Conservation (phyloP, 1,140 invertebrate genomes). For the Apocrypta bakeri region DNA sequence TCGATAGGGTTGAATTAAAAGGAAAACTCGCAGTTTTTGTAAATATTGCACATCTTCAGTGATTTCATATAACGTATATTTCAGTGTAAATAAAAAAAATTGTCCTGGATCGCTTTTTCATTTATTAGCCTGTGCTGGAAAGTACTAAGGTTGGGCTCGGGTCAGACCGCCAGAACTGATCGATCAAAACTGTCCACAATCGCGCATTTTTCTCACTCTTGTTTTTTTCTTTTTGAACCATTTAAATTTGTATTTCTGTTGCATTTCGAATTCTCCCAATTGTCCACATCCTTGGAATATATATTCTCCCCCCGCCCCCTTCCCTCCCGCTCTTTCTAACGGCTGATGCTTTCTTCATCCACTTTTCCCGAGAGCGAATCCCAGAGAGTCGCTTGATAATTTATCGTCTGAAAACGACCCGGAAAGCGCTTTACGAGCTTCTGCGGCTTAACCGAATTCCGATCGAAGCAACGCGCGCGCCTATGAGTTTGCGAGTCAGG, state of each 20-base stretch:
- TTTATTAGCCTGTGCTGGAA: too few relatives aligned
- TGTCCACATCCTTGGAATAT: not conserved
- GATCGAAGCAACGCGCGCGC: not conserved
- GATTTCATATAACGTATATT: not conserved
- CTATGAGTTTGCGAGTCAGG: conserved; percentile 30
- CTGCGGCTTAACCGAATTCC: conserved; percentile 38
- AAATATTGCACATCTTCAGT: too few relatives aligned
- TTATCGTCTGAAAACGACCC: conserved; percentile 31
- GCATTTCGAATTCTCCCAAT: not conserved
- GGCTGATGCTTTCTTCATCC: not conserved
- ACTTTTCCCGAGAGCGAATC: not conserved
- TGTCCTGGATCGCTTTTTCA: too few relatives aligned
- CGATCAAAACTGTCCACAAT: too few relatives aligned
- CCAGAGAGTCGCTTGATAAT: conserved; percentile 28
- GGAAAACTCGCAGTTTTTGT: too few relatives aligned
- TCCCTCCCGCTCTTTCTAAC: too few relatives aligned
- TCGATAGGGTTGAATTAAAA: too few relatives aligned
- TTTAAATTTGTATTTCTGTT: not conserved
- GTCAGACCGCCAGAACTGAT: too few relatives aligned
- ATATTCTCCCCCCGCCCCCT: too few relatives aligned
- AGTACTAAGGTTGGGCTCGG: too few relatives aligned
- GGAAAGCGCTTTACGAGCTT: conserved; percentile 28
- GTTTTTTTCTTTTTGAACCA: too few relatives aligned
- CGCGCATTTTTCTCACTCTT: too few relatives aligned
- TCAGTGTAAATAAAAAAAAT: not conserved